phyloP scores from a whole-genome alignment of 2,797 vertebrate genomes.

The Myotis planiceps region DNA sequence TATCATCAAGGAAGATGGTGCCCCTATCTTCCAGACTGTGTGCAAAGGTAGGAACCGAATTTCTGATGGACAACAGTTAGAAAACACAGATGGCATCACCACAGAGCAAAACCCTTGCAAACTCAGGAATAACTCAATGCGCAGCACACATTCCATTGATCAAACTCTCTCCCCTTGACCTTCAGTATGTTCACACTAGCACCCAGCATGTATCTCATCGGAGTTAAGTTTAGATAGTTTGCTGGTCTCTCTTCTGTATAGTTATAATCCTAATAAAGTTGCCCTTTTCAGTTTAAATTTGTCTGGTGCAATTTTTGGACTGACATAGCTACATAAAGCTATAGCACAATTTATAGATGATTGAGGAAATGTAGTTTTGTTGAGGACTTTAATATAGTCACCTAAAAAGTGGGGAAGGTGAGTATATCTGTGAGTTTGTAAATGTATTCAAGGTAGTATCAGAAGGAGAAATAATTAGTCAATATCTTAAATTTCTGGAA shows the following conservation, averaged over 20 bases:
- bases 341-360: background rate
- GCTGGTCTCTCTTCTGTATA: background rate
- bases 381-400: background rate
- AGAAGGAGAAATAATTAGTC: background rate
- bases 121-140: background rate
- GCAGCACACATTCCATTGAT: rapidly evolving
- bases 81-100: background rate
- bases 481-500: background rate
- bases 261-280: background rate
- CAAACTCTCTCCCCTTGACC: background rate
- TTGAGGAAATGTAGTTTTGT: background rate
- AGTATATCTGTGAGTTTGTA: background rate
- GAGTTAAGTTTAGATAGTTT: background rate
- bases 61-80: background rate
- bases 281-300: background rate
- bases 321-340: background rate
- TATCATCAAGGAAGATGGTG: background rate
- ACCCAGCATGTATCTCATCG: background rate
- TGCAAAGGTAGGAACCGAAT: too few species aligned
- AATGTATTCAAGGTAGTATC: background rate
- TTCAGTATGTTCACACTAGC: background rate
- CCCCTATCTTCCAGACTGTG: too few species aligned
- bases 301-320: background rate
- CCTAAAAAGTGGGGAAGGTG: background rate
- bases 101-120: background rate